Percentiles rank a stretch among this genome's conserved stretches.
phyloP scores from a whole-genome alignment of 2,888 invertebrate genomes.

The Eupithecia tripunctaria region DNA sequence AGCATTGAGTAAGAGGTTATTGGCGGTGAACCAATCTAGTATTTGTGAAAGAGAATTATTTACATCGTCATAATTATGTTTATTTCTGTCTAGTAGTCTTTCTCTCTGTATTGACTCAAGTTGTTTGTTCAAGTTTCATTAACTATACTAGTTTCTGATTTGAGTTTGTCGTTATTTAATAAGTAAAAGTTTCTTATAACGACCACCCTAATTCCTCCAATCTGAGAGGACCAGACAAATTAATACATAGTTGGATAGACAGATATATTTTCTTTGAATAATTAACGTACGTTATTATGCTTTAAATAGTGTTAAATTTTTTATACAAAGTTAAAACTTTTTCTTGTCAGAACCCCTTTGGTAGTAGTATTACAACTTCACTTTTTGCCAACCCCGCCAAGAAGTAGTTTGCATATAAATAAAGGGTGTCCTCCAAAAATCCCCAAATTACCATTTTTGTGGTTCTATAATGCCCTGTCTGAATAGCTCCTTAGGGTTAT shows the following conservation, averaged over 20 bases:
- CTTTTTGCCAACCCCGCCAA: not conserved
- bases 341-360: not conserved
- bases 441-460: constrained; percentile 8
- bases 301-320: not conserved
- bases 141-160: not conserved
- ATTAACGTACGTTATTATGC: not conserved
- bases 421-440: not conserved
- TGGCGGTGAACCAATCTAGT: too few relatives aligned
- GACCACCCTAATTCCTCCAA: not conserved
- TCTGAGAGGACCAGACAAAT: not conserved
- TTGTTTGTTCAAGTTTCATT: not conserved
- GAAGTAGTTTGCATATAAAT: constrained; percentile 4
- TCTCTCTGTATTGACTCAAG: not conserved
- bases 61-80: too few relatives aligned
- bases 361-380: not conserved
- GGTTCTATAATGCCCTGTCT: constrained; percentile 19
- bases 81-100: too few relatives aligned
- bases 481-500: constrained; percentile 41
- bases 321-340: not conserved
- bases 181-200: not conserved
- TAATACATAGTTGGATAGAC: not conserved
- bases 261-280: too few relatives aligned
- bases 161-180: not conserved
- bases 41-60: too few relatives aligned
- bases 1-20: too few relatives aligned